A percentile compares a stretch with the other conserved stretches of the same genome.
phyloP scores from a whole-genome alignment of 1,140 invertebrate species.

The Orussus abietinus region DNA sequence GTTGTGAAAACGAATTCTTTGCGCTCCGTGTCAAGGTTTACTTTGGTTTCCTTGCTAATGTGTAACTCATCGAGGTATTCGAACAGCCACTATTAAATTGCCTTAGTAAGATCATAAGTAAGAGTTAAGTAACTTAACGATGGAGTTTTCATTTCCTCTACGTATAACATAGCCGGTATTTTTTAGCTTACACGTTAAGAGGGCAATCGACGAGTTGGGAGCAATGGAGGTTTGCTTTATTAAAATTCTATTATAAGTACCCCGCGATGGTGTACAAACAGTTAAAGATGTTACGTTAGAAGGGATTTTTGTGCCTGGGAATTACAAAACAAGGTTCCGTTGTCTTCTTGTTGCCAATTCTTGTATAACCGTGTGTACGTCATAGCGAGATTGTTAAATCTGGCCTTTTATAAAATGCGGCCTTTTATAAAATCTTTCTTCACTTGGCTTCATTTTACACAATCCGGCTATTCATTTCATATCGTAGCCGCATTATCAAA shows the following conservation, averaged over 20 bases:
- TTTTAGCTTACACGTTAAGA: conserved; percentile 15
- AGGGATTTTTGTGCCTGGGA: too few species aligned
- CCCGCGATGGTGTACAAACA: not conserved
- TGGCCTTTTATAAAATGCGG: too few species aligned
- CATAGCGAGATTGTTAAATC: too few species aligned
- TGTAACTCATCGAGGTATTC: conserved; percentile 12
- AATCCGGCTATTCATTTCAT: too few species aligned
- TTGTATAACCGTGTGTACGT: too few species aligned
- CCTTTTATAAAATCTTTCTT: too few species aligned
- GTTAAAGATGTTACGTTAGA: not conserved
- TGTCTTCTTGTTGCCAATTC: too few species aligned
- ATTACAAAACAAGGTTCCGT: too few species aligned
- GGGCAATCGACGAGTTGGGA: conserved; percentile 3
- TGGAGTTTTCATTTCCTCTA: conserved; percentile 11
- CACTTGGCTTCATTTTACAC: too few species aligned
- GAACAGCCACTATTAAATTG: conserved; percentile 18
- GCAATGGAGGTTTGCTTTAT: conserved; percentile 1
- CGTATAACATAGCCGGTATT: conserved; percentile 8
- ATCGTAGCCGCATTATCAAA: too few species aligned
- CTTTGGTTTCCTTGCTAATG: conserved; percentile 9
- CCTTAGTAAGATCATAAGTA: conserved; percentile 20
- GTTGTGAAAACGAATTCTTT: too few species aligned
- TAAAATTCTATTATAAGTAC: conserved; percentile 2
- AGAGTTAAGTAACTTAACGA: conserved; percentile 9
- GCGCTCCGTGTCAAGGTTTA: too few species aligned